Conservation (phyloP, 92 coral and sea anemone genomes). For the Diadumene lineata region DNA sequence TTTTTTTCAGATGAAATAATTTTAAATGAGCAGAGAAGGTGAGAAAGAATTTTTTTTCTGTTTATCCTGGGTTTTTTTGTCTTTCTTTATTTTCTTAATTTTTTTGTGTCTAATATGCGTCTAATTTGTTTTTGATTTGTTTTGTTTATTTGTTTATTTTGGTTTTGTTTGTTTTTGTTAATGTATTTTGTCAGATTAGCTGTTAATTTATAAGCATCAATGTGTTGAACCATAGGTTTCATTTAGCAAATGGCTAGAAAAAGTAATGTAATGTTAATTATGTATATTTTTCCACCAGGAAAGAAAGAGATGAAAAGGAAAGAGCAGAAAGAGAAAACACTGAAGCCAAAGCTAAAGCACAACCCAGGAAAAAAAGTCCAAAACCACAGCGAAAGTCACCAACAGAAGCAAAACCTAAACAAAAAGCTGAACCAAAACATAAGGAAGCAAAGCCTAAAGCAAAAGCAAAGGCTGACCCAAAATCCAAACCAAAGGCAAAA, state of each 20-base stretch:
- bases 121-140: no score
- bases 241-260: neutral
- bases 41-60: no score
- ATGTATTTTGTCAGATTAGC: no score
- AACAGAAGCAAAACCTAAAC: neutral
- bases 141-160: no score
- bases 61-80: no score
- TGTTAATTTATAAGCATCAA: no score
- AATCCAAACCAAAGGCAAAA: neutral
- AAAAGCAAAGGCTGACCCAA: neutral
- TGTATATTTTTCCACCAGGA: neutral
- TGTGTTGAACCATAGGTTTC: neutral
- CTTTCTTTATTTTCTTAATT: no score
- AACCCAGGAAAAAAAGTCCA: neutral
- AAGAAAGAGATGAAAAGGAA: conserved; percentile 4
- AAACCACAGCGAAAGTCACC: conserved; percentile 1
- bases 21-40: no score
- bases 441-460: neutral
- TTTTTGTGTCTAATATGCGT: no score
- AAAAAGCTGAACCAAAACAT: conserved; percentile 1
- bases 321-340: conserved; percentile 6
- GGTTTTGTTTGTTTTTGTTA: no score
- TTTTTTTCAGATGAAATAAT: no score
- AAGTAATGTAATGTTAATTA: no score
- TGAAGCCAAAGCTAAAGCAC: conserved; percentile 5